These are phyloP conservation scores for Stegana nigrithorax DNA, from an alignment of 2,888 invertebrate species.

Conservation along the genomic window DNA sequence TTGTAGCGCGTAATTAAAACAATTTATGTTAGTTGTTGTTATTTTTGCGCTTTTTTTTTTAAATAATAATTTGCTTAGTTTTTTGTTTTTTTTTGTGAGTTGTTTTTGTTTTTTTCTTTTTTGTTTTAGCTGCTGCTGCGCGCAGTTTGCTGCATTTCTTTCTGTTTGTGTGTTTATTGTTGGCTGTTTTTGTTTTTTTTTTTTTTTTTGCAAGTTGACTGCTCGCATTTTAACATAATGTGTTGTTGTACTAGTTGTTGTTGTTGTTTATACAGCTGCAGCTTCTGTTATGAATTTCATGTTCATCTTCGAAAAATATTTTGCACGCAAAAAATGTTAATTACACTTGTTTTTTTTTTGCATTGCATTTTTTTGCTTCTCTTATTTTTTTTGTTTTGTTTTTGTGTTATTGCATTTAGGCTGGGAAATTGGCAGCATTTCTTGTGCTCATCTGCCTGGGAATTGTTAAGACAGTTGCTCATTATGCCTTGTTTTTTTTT, in stretches of 20 bases:
- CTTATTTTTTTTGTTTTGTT: neutral
- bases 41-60: constrained; percentile 35
- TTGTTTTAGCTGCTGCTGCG: constrained; percentile 44
- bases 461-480: neutral
- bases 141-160: constrained; percentile 52
- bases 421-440: constrained; percentile 1
- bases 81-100: neutral
- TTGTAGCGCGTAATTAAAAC: constrained; percentile 61
- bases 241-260: neutral
- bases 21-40: constrained; percentile 41
- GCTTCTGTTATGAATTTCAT: constrained; percentile 14
- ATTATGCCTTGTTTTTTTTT: neutral
- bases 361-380: neutral
- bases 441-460: neutral
- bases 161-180: neutral
- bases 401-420: constrained; percentile 10
- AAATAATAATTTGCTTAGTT: constrained; percentile 14
- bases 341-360: constrained; percentile 34
- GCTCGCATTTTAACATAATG: too few relatives aligned
- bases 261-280: constrained; percentile 3
- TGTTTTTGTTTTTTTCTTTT: constrained; percentile 19
- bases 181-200: neutral
- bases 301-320: constrained; percentile 28
- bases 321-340: constrained; percentile 61
- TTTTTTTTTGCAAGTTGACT: neutral